Evolutionary conservation across 2,888 invertebrate genomes (phyloP).

Genomic region (Archips xylosteana): DNA sequence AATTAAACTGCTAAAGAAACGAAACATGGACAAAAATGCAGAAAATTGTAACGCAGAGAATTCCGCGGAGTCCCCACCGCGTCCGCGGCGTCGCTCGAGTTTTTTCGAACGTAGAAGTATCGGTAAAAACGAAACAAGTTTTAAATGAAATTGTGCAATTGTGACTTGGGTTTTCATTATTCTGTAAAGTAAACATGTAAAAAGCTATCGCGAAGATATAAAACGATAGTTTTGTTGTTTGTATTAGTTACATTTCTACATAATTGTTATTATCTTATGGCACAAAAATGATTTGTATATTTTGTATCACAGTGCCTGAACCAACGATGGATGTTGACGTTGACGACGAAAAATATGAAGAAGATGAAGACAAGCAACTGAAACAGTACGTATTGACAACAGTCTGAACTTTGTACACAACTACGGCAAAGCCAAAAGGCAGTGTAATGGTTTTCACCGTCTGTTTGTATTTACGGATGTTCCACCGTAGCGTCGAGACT

Average conservation of each 20-base stretch:
- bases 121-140: constrained; percentile 8
- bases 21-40: constrained; percentile 17
- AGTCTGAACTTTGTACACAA: too few species aligned
- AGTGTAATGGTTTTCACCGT: too few species aligned
- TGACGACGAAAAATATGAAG: constrained; percentile 10
- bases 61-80: constrained; percentile 33
- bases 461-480: too few species aligned
- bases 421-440: too few species aligned
- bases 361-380: constrained; percentile 18
- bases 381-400: constrained; percentile 28
- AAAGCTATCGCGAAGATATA: too few species aligned
- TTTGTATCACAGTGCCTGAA: constrained; percentile 25
- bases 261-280: not conserved
- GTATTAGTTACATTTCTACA: not conserved
- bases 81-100: constrained; percentile 32
- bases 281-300: not conserved
- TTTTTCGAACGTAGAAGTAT: constrained; percentile 38
- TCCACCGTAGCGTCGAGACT: too few species aligned
- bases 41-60: constrained; percentile 23
- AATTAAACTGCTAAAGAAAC: not conserved
- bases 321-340: constrained; percentile 17
- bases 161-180: not conserved
- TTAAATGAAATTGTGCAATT: not conserved
- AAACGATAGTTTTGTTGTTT: not conserved
- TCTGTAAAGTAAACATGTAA: not conserved